These are phyloP conservation scores for Chymomyza costata DNA, from an alignment of 1,140 invertebrate genomes.

Conservation along the genomic window DNA sequence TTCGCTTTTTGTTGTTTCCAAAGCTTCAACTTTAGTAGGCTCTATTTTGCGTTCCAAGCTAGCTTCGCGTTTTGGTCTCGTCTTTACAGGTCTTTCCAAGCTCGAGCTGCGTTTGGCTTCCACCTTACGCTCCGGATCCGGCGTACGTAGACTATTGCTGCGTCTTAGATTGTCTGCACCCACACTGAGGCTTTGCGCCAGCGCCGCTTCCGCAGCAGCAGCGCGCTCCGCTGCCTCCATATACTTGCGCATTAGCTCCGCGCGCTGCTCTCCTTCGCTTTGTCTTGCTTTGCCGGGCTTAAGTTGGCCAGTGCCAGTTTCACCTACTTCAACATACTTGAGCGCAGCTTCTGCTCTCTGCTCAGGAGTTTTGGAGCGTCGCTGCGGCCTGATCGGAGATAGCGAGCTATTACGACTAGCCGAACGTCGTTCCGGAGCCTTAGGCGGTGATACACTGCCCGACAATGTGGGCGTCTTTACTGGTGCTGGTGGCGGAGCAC, in stretches of 20 bases:
- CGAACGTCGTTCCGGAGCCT: slow-evolving; percentile 29
- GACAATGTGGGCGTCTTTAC: neutral
- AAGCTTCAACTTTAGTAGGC: neutral
- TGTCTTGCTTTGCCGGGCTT: slow-evolving; percentile 4
- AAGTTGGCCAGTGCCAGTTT: slow-evolving; percentile 4
- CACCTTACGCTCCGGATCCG: slow-evolving; percentile 18
- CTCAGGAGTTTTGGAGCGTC: slow-evolving; percentile 66
- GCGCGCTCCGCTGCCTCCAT: slow-evolving; percentile 51
- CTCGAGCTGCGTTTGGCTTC: slow-evolving; percentile 49
- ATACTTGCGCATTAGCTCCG: slow-evolving; percentile 43
- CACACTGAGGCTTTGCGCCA: slow-evolving; percentile 27
- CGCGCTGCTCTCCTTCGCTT: slow-evolving; percentile 42
- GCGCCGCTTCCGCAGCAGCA: slow-evolving; percentile 44
- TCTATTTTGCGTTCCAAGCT: slow-evolving; percentile 39
- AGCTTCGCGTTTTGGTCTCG: slow-evolving; percentile 21
- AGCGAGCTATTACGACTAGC: slow-evolving; percentile 54
- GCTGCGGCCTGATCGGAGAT: slow-evolving; percentile 58
- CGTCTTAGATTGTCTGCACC: slow-evolving; percentile 33
- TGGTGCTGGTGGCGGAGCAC: slow-evolving; percentile 44
- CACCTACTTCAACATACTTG: slow-evolving; percentile 49
- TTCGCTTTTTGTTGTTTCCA: neutral
- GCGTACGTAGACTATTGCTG: slow-evolving; percentile 36
- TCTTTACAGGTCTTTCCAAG: slow-evolving; percentile 33
- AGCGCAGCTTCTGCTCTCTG: slow-evolving; percentile 28
- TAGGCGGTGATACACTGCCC: slow-evolving; percentile 1